These are phyloP conservation scores for Malurus elegans DNA, from an alignment of 2,113 vertebrate species.

Conservation along the genomic window DNA sequence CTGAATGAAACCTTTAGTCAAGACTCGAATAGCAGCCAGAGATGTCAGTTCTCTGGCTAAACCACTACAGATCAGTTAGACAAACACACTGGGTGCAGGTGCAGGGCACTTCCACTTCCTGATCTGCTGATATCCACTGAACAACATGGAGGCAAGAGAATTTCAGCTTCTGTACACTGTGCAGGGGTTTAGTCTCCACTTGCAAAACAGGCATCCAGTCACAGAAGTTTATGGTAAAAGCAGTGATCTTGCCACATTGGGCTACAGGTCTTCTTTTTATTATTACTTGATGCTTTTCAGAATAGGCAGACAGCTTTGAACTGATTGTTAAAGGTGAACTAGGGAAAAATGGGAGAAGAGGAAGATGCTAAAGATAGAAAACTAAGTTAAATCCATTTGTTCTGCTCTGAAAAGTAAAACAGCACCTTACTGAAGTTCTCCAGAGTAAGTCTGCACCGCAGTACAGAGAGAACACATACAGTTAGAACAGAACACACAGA, in stretches of 20 bases:
- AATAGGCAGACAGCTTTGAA: not conserved
- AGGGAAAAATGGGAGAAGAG: not conserved
- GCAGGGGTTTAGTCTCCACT: not conserved
- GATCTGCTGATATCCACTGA: not conserved
- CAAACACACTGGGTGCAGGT: not conserved
- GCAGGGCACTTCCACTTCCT: not conserved
- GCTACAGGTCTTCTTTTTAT: not conserved
- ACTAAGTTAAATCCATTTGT: not conserved
- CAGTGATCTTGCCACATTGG: not conserved
- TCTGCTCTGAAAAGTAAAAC: not conserved
- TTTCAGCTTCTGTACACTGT: not conserved
- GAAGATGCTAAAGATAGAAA: not conserved
- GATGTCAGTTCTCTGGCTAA: not conserved
- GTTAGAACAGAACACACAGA: not conserved
- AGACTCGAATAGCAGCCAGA: not conserved
- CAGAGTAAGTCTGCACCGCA: not conserved
- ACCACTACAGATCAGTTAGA: not conserved
- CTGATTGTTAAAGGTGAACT: not conserved
- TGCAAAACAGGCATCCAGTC: not conserved
- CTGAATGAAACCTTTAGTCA: not conserved
- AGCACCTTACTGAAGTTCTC: not conserved
- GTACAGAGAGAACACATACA: not conserved
- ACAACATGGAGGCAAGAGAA: rapidly evolving
- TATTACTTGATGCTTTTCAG: rapidly evolving
- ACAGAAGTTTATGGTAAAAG: not conserved